Percentiles rank a stretch among this genome's conserved stretches.
Evolutionary conservation across 92 coral and sea anemone species (phyloP).

Genomic region (Porites divaricata): DNA sequence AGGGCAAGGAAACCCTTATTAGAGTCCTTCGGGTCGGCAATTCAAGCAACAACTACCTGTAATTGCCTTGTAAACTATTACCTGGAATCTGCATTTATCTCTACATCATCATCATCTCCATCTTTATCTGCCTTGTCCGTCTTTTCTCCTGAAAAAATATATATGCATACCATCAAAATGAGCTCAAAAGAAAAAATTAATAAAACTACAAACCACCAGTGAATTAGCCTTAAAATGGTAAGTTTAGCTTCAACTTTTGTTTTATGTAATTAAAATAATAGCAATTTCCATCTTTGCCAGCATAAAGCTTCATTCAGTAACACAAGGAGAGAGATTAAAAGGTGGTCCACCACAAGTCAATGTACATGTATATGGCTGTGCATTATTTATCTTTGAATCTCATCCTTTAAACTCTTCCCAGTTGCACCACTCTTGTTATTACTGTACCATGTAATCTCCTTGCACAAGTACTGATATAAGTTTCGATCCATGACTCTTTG

Average conservation of each 20-base stretch:
- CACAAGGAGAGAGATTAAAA: not conserved
- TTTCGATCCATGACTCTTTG: slow-evolving; percentile 16
- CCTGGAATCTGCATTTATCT: slow-evolving; percentile 57
- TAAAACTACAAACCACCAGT: not conserved
- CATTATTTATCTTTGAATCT: slow-evolving; percentile 12
- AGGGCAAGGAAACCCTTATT: not conserved
- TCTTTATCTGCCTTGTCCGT: slow-evolving; percentile 31
- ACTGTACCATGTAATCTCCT: not conserved
- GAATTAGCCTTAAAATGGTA: not conserved
- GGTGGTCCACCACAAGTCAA: slow-evolving; percentile 15
- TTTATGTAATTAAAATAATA: not conserved
- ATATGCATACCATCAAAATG: not conserved
- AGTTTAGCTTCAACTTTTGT: not conserved
- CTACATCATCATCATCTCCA: slow-evolving; percentile 52
- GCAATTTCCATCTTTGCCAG: not conserved
- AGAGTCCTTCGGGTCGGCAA: not conserved
- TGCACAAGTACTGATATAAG: not conserved
- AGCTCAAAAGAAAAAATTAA: not conserved
- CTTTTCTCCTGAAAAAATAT: slow-evolving; percentile 30
- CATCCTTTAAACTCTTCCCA: not conserved
- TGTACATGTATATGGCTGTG: not conserved
- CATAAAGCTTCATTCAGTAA: not conserved
- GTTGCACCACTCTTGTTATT: not conserved
- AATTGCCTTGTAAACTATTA: not conserved
- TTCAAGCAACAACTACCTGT: not conserved